Percentiles rank a stretch among this genome's conserved stretches.
These are phyloP conservation scores for Spatulosminthurus flaviceps DNA, from an alignment of 2,888 invertebrate genomes.

Conservation along the genomic window DNA sequence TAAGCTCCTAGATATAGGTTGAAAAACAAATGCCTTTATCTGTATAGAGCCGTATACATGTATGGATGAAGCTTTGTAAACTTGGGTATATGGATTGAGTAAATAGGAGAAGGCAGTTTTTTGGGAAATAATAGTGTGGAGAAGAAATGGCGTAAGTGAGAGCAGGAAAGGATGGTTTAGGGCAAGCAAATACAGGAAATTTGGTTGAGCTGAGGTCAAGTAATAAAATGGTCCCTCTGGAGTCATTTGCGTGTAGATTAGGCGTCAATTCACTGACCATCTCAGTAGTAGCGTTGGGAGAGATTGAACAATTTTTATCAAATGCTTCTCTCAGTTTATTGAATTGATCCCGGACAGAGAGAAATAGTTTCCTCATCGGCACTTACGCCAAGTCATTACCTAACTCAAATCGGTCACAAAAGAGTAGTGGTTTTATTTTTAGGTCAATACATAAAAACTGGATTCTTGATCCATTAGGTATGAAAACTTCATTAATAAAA, in stretches of 20 bases:
- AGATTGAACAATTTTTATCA: conserved; percentile 38
- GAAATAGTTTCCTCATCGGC: too few species aligned
- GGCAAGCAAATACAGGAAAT: conserved; percentile 15
- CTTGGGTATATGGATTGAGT: too few species aligned
- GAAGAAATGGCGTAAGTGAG: not conserved
- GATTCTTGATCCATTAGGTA: too few species aligned
- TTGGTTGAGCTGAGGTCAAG: conserved; percentile 32
- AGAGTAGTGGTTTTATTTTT: too few species aligned
- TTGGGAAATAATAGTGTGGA: not conserved
- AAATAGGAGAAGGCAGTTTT: not conserved
- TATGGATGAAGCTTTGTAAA: too few species aligned
- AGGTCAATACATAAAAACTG: too few species aligned
- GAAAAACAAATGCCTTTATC: too few species aligned
- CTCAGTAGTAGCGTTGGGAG: conserved; percentile 48
- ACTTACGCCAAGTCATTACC: too few species aligned
- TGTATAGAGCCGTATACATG: too few species aligned
- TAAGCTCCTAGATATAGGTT: too few species aligned
- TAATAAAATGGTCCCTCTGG: conserved; percentile 52
- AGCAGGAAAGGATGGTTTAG: not conserved
- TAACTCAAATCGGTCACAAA: too few species aligned
- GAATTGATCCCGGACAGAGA: conserved; percentile 18
- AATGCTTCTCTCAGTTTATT: conserved; percentile 1
- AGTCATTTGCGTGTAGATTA: conserved; percentile 57
- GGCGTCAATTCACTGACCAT: conserved; percentile 54
- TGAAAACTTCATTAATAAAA: too few species aligned